phyloP scores from a whole-genome alignment of 2,888 invertebrate species.

The Tenthredo amoena region DNA sequence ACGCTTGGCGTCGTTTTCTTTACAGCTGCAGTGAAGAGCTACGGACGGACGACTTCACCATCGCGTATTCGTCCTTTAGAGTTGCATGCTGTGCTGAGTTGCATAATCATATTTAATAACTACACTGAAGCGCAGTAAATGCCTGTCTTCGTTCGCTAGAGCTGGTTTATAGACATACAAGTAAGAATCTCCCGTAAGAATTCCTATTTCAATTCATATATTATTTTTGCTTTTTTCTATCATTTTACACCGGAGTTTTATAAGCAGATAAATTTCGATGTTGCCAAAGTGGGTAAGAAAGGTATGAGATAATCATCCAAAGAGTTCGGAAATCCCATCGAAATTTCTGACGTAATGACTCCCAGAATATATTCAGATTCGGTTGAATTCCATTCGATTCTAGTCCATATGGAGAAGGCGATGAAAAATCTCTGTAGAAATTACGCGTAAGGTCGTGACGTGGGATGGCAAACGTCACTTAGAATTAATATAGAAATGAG shows the following conservation, averaged over 20 bases:
- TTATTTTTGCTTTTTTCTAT: background rate
- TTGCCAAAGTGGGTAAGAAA: background rate
- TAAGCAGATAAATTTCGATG: background rate
- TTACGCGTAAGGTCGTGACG: background rate
- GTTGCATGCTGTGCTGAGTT: constrained; percentile 69
- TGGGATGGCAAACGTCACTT: background rate
- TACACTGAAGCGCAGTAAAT: constrained; percentile 55
- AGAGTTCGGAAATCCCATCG: background rate
- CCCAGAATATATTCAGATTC: background rate
- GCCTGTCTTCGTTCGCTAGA: constrained; percentile 32
- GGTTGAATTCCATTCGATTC: background rate
- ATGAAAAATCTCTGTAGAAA: background rate
- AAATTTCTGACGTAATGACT: background rate
- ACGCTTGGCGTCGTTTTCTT: constrained; percentile 25
- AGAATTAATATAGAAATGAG: constrained; percentile 9
- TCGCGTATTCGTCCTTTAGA: constrained; percentile 72
- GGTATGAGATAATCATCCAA: constrained; percentile 7
- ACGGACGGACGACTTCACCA: constrained; percentile 61
- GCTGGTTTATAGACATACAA: constrained; percentile 8
- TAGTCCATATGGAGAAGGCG: background rate
- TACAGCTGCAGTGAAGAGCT: constrained; percentile 54
- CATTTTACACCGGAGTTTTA: background rate
- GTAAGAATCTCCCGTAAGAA: background rate
- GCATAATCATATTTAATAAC: constrained; percentile 73
- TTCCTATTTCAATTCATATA: background rate